Evolutionary conservation across 2,113 vertebrate species (phyloP), one percentile per base, ranked within the genome.

Genomic region (Mohoua ochrocephala): DNA sequence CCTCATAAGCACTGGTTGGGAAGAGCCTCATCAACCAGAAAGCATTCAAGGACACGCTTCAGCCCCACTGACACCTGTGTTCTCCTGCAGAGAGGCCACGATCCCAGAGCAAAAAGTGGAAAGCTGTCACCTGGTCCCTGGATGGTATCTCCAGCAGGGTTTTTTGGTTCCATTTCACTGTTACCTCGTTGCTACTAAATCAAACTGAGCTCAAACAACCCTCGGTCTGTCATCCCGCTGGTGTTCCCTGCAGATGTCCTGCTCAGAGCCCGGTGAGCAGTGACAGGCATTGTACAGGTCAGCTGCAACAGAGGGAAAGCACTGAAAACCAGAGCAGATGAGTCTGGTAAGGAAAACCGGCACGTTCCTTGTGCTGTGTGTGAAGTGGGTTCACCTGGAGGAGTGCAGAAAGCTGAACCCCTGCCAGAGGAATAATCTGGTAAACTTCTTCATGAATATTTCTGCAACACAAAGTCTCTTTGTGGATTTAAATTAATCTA

Each of bases 401-500:
- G 60, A 86, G 68, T 2, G 11, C 61, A 77, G 86, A 94, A 94
- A 92, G 83, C 84, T 91, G 89, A 96, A 79, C 75, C 71, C 21
- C 70, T 95, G 93, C 91, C 96, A 97, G 82, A 80, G 50, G 87
- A 95, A 79, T 97, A 96, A 96, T 95, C 42, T 65, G 89, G 47
- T 94, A 97, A 96, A 67, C 56, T 92, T 96, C 82, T 64, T 94
- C 92, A 97, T 95, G 69, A 96, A 97, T 97, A 96, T 96, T 98
- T 79, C 77, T 96, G 93, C 93, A 92, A 93, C 69, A 93, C 76
- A 92, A 91, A 95, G 86, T 91, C 94, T 93, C 93, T 97, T 97
- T 94, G 83, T 96, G 91, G 91, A 89, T 96, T 93, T 85, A 92
- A 97, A 97, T 97, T 96, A 96, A 97, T 97, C 91, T 95, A 90